Evolutionary conservation across 2,888 invertebrate species (phyloP), one percentile per base, ranked within the genome.

Genomic region (Lochmaea crataegi): DNA sequence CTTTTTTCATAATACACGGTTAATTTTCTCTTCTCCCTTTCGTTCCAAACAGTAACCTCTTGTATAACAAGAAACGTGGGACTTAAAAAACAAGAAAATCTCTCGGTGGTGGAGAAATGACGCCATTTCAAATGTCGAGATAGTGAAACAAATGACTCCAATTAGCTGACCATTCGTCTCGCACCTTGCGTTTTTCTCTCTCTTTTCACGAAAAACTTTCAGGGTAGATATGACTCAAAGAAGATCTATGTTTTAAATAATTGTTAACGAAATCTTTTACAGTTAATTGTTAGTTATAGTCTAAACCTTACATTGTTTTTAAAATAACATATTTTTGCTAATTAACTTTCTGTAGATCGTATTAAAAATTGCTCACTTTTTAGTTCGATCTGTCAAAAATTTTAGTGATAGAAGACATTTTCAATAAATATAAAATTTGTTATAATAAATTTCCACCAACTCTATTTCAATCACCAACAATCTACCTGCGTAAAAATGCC

Each of bases 151-250:
- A 84, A 84, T 82, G 83, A 80, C 82, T 80, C 81, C 84, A 84
- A 84, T 84, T 84, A 84, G 83, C 80, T 83, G 84, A 83, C 83
- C 84, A 84, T 84, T 82, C 83, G 82, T 83, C 82, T 70, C 64
- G 32, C 82, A 84, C 83, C 83, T 84, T 83, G 83, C 83, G 84
- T 83, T 82, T 65, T 53, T 64, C 57, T 65, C 68, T 63, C 51
- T 66, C 61, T 53, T 16, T 16, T 26, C 32, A 32, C n/a, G 16
- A 60, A 26, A 48, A 60, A 60, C 45, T 11, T 60, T 42, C 26
- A 10, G 10, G 45, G 48, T 26, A 12, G 7, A 68, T 58, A 12
- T 32, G 45, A 12, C 48, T 22, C 5, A 6, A 32, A 26, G 32
- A 68, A 68, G 22, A 65, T 65, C 38, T 32, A 56, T 53, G 16